Conservation (phyloP, 2,888 invertebrate genomes). For the Drosophila tanythrix region DNA sequence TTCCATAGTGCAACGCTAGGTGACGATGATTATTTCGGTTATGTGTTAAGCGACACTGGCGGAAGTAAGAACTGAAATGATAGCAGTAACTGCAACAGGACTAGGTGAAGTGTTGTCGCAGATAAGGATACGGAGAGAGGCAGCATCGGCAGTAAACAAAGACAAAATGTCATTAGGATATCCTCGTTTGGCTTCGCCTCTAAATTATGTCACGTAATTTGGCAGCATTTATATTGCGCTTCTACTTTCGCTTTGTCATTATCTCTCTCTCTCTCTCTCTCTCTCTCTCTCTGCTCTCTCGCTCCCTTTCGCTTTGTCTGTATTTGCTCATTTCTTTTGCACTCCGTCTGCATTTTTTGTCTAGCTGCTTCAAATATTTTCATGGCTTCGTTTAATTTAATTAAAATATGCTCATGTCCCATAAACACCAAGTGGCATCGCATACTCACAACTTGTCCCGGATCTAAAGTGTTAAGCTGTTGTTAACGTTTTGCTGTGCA, state of each 20-base stretch:
- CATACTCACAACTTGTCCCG: constrained; percentile 7
- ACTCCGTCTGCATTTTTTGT: constrained; percentile 3
- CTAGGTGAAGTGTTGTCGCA: background rate
- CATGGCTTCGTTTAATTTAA: constrained; percentile 55
- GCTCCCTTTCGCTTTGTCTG: background rate
- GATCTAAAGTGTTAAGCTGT: constrained; percentile 14
- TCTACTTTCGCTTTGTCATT: constrained; percentile 8
- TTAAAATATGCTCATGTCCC: constrained; percentile 59
- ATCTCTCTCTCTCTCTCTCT: background rate
- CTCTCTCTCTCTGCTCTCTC: background rate
- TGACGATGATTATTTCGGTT: background rate
- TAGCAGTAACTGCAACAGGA: constrained; percentile 6
- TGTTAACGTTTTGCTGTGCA: constrained; percentile 18
- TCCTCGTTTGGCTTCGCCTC: constrained; percentile 53
- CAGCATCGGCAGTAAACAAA: constrained; percentile 18
- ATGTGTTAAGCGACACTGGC: background rate
- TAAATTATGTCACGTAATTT: constrained; percentile 69
- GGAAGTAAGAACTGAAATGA: constrained; percentile 2
- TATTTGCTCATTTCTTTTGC: constrained; percentile 13
- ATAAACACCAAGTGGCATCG: constrained; percentile 11
- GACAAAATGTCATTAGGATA: constrained; percentile 46
- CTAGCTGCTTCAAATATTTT: constrained; percentile 35
- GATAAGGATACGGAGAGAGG: background rate
- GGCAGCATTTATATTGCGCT: constrained; percentile 51
- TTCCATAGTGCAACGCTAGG: background rate